These are phyloP conservation scores for Anthonomus grandis DNA, from an alignment of 1,140 invertebrate genomes.

Conservation along the genomic window DNA sequence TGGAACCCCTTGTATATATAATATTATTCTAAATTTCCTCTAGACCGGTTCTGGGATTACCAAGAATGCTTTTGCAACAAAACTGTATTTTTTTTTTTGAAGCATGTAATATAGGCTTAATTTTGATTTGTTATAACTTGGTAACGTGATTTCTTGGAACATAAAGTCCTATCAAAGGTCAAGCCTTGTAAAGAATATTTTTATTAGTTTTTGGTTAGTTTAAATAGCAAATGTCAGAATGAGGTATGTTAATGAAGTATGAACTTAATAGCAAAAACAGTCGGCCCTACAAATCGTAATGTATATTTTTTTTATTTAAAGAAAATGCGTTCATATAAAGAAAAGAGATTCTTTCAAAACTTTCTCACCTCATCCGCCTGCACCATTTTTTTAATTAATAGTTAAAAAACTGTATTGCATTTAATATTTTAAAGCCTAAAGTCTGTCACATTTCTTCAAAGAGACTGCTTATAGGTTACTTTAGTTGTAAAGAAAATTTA, in stretches of 20 bases:
- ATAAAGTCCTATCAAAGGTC: slow-evolving; percentile 12
- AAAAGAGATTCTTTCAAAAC: not conserved
- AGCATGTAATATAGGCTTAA: too few species aligned
- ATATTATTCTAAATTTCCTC: too few species aligned
- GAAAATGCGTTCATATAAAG: not conserved
- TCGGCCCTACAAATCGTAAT: slow-evolving; percentile 4
- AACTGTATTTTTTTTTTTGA: too few species aligned
- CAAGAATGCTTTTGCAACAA: too few species aligned
- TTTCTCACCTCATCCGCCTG: not conserved
- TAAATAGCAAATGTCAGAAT: slow-evolving; percentile 21
- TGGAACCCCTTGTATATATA: too few species aligned
- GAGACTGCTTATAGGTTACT: too few species aligned
- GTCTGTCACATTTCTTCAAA: too few species aligned
- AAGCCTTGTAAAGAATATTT: slow-evolving; percentile 1
- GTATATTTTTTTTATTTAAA: not conserved
- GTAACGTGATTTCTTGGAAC: slow-evolving; percentile 20
- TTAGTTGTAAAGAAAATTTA: too few species aligned
- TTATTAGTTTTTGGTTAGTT: slow-evolving; percentile 1
- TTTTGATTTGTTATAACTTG: slow-evolving; percentile 14
- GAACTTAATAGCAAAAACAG: slow-evolving; percentile 1
- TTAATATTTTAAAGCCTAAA: too few species aligned
- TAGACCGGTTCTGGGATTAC: too few species aligned
- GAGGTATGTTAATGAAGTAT: too few species aligned
- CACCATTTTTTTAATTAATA: not conserved
- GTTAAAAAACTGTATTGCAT: too few species aligned